Evolutionary conservation across 2,888 invertebrate genomes (phyloP), one percentile per base, ranked within the genome.

Genomic region (Morpho deidamia): DNA sequence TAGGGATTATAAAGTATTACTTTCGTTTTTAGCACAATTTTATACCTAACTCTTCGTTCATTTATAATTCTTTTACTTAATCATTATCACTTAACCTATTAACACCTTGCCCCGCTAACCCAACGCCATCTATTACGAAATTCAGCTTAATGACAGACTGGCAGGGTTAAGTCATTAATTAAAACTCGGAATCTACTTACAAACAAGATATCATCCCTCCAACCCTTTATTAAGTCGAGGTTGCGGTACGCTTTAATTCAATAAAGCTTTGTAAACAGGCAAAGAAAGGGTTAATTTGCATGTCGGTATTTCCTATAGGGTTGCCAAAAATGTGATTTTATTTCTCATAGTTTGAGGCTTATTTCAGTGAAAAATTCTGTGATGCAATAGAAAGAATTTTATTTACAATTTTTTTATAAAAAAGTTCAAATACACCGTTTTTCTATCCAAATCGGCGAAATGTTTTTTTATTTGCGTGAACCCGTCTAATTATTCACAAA

Each of bases 241-340:
- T 70, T 65, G 69, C 66, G 67, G 74, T 71, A 71, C 76, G 76
- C 67, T 78, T 78, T 88, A 85, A 88, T 87, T 87, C 82, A 89
- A 88, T 88, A 85, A 87, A 78, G 79, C 79, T 71, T 77, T 85
- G 80, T 85, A 84, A 87, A 85, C 79, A 79, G 78, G 73, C 83
- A 69, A 83, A 69, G 81, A 83, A 88, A 87, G 89, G 88, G 88
- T 87, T 88, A 85, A 88, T 89, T 89, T 89, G 85, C 89, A 85
- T 88, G 84, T 78, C 75, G 77, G 79, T 72, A 44, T 50, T 50
- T 50, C 43, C 43, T 37, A 11, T 44, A 50, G 50, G 50, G 50
- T 42, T 50, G 44, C 10, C 50, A 43, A 38, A 43, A 23, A 23
- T 23, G 23, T 23, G 23, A 23, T 5, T 23, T 23, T 23, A 23